Base-by-base conservation (phyloP, 2,888 invertebrate species). In the Dasysyrphus albostriatus region DNA sequence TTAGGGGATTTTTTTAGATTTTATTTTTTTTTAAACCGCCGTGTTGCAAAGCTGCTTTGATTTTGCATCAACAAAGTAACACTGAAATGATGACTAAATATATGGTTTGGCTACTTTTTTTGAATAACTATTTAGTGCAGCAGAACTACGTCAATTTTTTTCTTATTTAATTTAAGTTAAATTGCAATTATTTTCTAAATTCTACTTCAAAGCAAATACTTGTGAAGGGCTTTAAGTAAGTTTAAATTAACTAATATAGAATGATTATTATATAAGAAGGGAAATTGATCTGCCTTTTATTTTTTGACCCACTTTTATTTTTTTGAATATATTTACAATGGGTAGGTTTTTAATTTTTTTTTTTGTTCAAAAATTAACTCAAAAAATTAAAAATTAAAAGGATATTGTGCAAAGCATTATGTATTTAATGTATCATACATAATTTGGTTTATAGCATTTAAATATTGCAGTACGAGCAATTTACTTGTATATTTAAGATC, bases 21-120 rank as follows among this genome's bases (percentile, higher is more conserved):
- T 47, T 54, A 70, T 10, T 6, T 12, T 51, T 67, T 61, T 44
- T 32, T 24, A 24, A 37, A 44, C 69, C 69, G 73, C 78, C 85
- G 89, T 89, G 88, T 89, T 89, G 89, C 89, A 88, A 89, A 82
- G 89, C 89, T 89, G 89, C 88, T 83, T 83, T 72, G 63, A 61
- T 65, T 34, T 47, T 39, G 42, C 44, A 39, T 19, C 14, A 54
- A 19, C 49, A 49, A 24, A 34, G 14, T 67, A 58, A 59, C 14
- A 69, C 29, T 54, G 56, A 79, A 47, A 47, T 77, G n/a, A 49
- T 72, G 58, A 56, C 24, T 76, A 61, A 12, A 61, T 34, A 14
- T 19, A 65, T 19, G 29, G 8, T n/a, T 34, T 65, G 8, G 47
- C 67, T 49, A 67, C 16, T 42, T 74, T 61, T 42, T 78, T 67